Evolutionary conservation across 2,113 vertebrate species (phyloP).

Genomic region (Stegostoma tigrinum): DNA sequence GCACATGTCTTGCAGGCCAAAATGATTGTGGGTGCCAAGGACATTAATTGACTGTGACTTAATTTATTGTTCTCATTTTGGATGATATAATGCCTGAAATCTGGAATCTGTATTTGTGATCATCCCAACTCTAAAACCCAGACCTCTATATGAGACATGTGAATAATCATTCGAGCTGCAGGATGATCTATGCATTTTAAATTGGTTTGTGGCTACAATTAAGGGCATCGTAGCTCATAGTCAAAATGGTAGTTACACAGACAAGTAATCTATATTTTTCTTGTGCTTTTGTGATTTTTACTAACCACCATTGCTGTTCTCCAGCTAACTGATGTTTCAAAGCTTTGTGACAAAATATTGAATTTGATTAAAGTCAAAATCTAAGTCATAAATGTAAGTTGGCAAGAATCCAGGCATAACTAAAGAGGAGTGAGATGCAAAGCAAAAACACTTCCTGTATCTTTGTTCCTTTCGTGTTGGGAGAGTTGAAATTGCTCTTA

Average conservation of each 20-base stretch:
- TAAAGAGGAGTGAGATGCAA: background rate
- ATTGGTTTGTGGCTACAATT: background rate
- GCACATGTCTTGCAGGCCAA: background rate
- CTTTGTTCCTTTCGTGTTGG: background rate
- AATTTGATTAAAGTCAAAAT: background rate
- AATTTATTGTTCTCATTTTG: background rate
- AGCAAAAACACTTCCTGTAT: background rate
- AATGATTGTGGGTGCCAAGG: background rate
- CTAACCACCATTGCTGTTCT: background rate
- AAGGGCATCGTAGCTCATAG: background rate
- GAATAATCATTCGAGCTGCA: background rate
- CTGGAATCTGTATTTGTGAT: background rate
- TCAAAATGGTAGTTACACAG: background rate
- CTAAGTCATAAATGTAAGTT: background rate
- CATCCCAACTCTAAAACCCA: background rate
- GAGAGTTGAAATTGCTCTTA: background rate
- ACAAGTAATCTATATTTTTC: background rate
- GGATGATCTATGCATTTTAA: background rate
- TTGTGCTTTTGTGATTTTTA: background rate
- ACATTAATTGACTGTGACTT: background rate
- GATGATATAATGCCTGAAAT: background rate
- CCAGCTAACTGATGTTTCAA: background rate
- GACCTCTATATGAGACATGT: background rate
- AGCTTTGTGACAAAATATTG: background rate
- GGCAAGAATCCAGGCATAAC: background rate